Evolutionary conservation across 2,113 vertebrate genomes (phyloP).

Genomic region (Bambusicola thoracicus): DNA sequence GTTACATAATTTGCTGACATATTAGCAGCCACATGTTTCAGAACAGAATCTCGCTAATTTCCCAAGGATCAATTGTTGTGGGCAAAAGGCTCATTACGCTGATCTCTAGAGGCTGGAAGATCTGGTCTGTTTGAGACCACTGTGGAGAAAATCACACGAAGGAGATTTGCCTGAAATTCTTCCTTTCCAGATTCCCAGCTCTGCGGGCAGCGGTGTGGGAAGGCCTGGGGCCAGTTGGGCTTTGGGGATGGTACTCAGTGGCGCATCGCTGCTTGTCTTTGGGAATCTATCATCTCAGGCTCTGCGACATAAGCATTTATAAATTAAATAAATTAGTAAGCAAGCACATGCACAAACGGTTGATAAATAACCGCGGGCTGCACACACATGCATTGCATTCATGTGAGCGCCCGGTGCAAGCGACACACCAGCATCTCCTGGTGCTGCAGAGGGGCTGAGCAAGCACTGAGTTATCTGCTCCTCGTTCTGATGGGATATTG

Average conservation of each 20-base stretch:
- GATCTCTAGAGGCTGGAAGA: not conserved
- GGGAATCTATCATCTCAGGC: not conserved
- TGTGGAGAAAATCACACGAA: not conserved
- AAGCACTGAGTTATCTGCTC: slow-evolving; percentile 5
- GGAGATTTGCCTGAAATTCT: not conserved
- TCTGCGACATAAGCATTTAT: not conserved
- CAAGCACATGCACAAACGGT: slow-evolving; percentile 12
- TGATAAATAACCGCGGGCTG: slow-evolving; percentile 24
- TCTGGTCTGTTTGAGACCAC: not conserved
- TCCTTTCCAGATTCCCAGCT: not conserved
- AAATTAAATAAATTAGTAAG: slow-evolving; percentile 38
- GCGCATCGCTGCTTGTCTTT: not conserved
- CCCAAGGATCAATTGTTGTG: not conserved
- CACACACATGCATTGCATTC: accelerated
- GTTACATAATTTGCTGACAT: not conserved
- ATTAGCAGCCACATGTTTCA: not conserved
- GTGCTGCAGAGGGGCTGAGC: not conserved
- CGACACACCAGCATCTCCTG: not conserved
- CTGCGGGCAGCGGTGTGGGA: too few species aligned
- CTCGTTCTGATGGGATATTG: slow-evolving; percentile 46
- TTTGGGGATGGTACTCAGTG: too few species aligned
- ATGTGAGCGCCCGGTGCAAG: not conserved
- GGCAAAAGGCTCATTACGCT: not conserved
- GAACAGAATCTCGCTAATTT: not conserved
- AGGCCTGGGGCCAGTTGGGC: too few species aligned